phyloP scores from a whole-genome alignment of 2,797 vertebrate species.

The Microctenopoma stevenorrisi region DNA sequence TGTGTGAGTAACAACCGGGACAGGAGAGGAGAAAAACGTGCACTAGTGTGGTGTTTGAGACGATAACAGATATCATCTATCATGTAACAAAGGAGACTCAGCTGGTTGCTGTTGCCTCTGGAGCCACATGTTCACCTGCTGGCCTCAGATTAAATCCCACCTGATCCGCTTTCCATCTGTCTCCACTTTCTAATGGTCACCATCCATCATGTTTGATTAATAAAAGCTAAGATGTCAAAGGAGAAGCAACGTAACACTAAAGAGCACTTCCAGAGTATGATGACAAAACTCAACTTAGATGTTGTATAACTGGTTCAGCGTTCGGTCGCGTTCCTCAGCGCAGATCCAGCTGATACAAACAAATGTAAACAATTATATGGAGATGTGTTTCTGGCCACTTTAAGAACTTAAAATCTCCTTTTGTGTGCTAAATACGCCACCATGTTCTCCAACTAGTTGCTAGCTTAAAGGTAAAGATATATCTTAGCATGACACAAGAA shows the following conservation, averaged over 20 bases:
- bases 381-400: not conserved
- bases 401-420: no score
- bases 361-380: not conserved
- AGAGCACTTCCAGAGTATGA: not conserved
- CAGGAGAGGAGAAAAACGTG: not conserved
- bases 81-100: slow-evolving; percentile 17
- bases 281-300: not conserved
- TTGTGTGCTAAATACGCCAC: no score
- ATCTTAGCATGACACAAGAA: no score
- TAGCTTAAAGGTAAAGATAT: no score
- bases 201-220: slow-evolving; percentile 12
- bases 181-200: slow-evolving; percentile 2
- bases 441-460: no score
- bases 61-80: slow-evolving; percentile 32
- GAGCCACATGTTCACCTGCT: slow-evolving; percentile 28
- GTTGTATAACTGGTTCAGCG: not conserved
- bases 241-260: not conserved
- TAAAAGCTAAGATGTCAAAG: not conserved
- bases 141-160: slow-evolving; percentile 38
- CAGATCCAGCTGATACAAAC: not conserved
- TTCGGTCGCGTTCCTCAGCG: no score
- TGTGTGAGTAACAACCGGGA: slow-evolving; percentile 2
- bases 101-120: slow-evolving; percentile 18
- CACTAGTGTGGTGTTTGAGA: slow-evolving; percentile 6
- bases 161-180: slow-evolving; percentile 1